Percentiles rank a stretch among this genome's conserved stretches.
These are phyloP conservation scores for Ferrisia virgata DNA, from an alignment of 2,888 invertebrate species.

Conservation along the genomic window DNA sequence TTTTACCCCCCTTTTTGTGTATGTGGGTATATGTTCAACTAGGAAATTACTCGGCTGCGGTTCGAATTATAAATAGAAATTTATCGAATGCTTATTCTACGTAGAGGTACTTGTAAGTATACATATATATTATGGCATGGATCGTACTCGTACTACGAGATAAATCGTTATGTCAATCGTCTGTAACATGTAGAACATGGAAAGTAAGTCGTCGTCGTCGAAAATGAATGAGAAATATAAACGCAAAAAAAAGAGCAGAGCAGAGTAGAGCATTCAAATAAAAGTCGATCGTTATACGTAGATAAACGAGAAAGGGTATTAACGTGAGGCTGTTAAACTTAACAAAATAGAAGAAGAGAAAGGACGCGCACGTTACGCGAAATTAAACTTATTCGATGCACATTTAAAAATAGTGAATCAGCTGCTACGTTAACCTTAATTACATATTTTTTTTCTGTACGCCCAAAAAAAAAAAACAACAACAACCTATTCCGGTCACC, in stretches of 20 bases:
- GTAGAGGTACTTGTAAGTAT: not conserved
- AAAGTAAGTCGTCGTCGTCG: not conserved
- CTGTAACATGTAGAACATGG: not conserved
- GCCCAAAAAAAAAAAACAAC: slow-evolving; percentile 9
- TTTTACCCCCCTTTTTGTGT: not conserved
- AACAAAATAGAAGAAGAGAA: not conserved
- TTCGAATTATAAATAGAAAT: not conserved
- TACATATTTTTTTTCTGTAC: slow-evolving; percentile 15
- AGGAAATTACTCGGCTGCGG: not conserved
- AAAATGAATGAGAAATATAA: not conserved
- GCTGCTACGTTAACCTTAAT: slow-evolving; percentile 24
- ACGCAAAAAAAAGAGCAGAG: not conserved
- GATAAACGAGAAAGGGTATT: not conserved
- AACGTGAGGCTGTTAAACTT: not conserved
- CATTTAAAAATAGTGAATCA: not conserved
- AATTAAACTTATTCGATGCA: slow-evolving; percentile 14
- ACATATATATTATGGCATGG: no score
- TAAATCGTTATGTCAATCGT: not conserved
- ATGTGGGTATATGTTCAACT: not conserved
- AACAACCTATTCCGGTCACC: slow-evolving; percentile 30
- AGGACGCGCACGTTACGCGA: slow-evolving; percentile 1
- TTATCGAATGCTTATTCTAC: no score
- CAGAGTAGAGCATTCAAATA: no score
- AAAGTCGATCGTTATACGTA: not conserved
- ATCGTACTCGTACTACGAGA: not conserved